A percentile compares a stretch with the other conserved stretches of the same genome.
These are phyloP conservation scores for Spisula subtruncata DNA, from an alignment of 2,888 invertebrate species.

Conservation along the genomic window DNA sequence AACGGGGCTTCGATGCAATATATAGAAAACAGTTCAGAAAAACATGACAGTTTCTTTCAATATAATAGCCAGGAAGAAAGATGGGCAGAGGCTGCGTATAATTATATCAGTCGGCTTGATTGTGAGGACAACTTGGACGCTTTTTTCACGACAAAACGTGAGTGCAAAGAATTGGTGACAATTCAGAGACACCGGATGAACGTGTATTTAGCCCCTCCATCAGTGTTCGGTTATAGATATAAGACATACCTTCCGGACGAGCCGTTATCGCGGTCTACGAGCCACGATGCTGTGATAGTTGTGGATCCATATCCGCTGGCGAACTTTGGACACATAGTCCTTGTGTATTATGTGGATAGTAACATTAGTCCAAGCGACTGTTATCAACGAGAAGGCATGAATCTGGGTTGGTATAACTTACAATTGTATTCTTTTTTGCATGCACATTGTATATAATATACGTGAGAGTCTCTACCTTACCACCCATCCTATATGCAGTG, in stretches of 20 bases:
- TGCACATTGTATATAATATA: no score
- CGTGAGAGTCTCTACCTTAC: no score
- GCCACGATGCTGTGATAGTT: constrained; percentile 88
- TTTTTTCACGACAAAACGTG: constrained; percentile 84
- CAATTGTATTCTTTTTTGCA: background rate
- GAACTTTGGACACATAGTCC: constrained; percentile 89
- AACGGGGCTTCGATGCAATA: constrained; percentile 61
- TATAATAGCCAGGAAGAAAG: constrained; percentile 74
- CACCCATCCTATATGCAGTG: no score
- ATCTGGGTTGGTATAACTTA: constrained; percentile 87
- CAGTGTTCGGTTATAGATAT: constrained; percentile 79
- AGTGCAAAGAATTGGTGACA: constrained; percentile 81
- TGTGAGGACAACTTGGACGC: constrained; percentile 82
- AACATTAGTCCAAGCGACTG: constrained; percentile 83
- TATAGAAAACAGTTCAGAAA: constrained; percentile 75
- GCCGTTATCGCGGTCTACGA: constrained; percentile 83
- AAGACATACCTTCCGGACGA: constrained; percentile 86
- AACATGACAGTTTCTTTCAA: constrained; percentile 65
- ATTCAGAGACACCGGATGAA: constrained; percentile 79
- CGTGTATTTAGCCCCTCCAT: constrained; percentile 84
- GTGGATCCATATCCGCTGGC: constrained; percentile 89
- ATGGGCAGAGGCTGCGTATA: constrained; percentile 85
- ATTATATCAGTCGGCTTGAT: constrained; percentile 79
- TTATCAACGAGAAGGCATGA: constrained; percentile 84
- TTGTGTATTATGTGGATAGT: constrained; percentile 88